Conservation (phyloP, 2,797 vertebrate genomes). For the Psittacula echo region DNA sequence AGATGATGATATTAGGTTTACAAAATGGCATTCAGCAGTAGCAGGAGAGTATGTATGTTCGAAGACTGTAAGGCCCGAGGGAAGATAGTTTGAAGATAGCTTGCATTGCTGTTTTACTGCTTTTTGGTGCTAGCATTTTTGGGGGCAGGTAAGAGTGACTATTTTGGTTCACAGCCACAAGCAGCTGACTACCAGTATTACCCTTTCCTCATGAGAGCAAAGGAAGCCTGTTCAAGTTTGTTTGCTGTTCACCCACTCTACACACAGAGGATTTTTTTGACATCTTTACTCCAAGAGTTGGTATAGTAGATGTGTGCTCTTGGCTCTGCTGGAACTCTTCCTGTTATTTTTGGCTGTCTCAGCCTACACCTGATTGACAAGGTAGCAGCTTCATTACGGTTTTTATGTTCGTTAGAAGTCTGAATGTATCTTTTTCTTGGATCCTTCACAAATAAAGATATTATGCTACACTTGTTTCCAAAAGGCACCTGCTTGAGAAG, state of each 20-base stretch:
- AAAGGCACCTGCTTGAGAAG: neutral
- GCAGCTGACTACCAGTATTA: neutral
- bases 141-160: neutral
- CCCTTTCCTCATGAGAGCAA: neutral
- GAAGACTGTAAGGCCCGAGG: neutral
- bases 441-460: neutral
- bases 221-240: neutral
- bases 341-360: constrained; percentile 27
- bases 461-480: neutral
- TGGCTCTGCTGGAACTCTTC: neutral
- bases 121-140: neutral
- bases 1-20: neutral
- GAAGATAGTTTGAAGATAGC: neutral
- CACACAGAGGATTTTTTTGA: neutral
- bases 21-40: neutral
- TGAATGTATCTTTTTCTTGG: constrained; percentile 15
- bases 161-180: neutral
- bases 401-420: neutral
- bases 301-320: neutral
- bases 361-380: neutral
- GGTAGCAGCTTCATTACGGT: neutral
- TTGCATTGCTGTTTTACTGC: neutral
- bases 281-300: neutral
- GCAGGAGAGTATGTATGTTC: rapidly evolving
- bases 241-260: neutral